Base-by-base conservation (phyloP, 2,888 invertebrate genomes). In the Bhutanitis thaidina region DNA sequence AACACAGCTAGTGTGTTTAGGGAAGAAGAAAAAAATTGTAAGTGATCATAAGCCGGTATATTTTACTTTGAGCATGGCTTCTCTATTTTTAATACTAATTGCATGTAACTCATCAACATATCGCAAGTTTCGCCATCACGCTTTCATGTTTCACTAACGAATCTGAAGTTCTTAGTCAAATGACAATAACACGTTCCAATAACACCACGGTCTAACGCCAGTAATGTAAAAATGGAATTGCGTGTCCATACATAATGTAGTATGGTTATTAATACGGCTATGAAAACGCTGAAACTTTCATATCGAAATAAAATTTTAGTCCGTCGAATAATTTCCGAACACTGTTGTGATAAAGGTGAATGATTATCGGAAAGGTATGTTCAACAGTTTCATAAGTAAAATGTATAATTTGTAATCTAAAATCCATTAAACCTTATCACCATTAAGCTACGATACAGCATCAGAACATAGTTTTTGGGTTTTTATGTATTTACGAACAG, bases 1-100 rank as follows among this genome's bases (percentile, higher is more conserved):
- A 20, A 20, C 2, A 20, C 20, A 20, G 2, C 20, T 20, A 20
- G 5, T 3, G 5, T 20, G 5, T 20, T 20, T 20, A 20, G 20
- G 20, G 3, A 20, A 20, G 20, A 20, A 3, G 2, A 20, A 20
- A 20, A 20, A 20, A 20, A 20, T 3, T 20, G 82, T 82, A 77
- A 81, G 87, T 87, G 87, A 87, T 87, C 87, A 85, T 78, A 66
- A 71, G 83, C 87, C 87, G 86, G 86, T 80, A 73, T 80, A 73
- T 70, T 61, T 57, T 61, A 58, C 62, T 61, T 69, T 65, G 48
- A 66, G 78, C 77, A 79, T 77, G 77, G 55, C 45, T 50, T 61
- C 63, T 59, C 58, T 61, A 59, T 58, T 20, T 66, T 5, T 59
- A 57, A 54, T 64, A 80, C 76, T 81, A 80, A 80, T 66, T 54